phyloP scores from a whole-genome alignment of 2,797 vertebrate species.

The Myoxocephalus aenaeus region DNA sequence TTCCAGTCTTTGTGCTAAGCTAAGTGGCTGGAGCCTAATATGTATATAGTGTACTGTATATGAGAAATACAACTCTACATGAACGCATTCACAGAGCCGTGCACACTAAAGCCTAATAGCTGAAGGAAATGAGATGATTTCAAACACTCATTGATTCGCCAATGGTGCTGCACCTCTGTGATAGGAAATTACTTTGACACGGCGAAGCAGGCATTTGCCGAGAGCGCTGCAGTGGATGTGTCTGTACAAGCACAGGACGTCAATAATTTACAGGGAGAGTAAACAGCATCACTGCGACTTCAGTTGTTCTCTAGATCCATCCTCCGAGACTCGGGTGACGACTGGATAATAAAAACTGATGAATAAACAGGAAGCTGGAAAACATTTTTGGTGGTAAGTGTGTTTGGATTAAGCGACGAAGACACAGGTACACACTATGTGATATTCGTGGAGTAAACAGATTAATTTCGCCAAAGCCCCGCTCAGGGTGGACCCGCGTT shows the following conservation, averaged over 20 bases:
- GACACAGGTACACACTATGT: slow-evolving; percentile 34
- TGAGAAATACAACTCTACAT: neutral
- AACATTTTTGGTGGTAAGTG: slow-evolving; percentile 5
- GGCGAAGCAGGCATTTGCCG: neutral
- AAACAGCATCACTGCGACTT: slow-evolving; percentile 22
- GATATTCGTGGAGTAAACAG: slow-evolving; percentile 60
- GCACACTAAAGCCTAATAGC: slow-evolving; percentile 15
- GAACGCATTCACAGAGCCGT: slow-evolving; percentile 12
- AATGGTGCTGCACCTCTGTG: slow-evolving; percentile 25
- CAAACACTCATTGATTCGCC: slow-evolving; percentile 49
- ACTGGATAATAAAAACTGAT: slow-evolving; percentile 25
- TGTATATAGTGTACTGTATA: neutral
- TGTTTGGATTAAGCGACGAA: slow-evolving; percentile 33
- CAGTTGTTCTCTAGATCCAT: slow-evolving; percentile 18
- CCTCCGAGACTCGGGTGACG: slow-evolving; percentile 11
- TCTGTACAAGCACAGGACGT: slow-evolving; percentile 16
- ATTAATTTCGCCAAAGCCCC: slow-evolving; percentile 55
- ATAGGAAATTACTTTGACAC: slow-evolving; percentile 46
- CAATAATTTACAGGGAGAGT: slow-evolving; percentile 36
- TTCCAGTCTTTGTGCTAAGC: neutral
- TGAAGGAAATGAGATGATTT: slow-evolving; percentile 44
- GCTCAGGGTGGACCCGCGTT: slow-evolving; percentile 40
- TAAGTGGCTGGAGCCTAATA: neutral
- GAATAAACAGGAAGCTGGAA: slow-evolving; percentile 30
- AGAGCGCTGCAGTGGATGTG: neutral